These are phyloP conservation scores for Oasisia sp. DNA, from an alignment of 2,888 invertebrate genomes.

Conservation along the genomic window DNA sequence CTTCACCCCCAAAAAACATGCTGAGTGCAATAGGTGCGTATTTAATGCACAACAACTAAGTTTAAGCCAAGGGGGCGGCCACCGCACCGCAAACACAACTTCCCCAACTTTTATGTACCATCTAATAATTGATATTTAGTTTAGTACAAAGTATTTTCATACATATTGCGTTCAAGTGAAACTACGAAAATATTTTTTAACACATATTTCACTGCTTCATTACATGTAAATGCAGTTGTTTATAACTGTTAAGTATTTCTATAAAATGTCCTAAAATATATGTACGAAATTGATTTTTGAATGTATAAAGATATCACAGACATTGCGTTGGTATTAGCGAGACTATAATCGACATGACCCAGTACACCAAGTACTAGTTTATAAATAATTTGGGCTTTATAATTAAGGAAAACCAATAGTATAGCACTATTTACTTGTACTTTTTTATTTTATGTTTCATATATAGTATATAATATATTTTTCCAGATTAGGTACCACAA, in stretches of 20 bases:
- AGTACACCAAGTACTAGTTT: too few relatives aligned
- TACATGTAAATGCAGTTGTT: not conserved
- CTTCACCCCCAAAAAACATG: conserved; percentile 73
- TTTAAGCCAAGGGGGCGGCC: not conserved
- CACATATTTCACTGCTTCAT: not conserved
- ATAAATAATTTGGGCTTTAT: too few relatives aligned
- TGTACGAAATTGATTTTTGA: not conserved
- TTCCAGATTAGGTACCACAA: too few relatives aligned
- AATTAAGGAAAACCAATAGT: too few relatives aligned
- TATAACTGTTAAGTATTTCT: not conserved
- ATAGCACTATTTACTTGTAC: too few relatives aligned
- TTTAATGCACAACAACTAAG: not conserved
- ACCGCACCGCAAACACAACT: not conserved
- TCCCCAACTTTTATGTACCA: not conserved
- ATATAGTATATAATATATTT: too few relatives aligned
- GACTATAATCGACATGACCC: not conserved
- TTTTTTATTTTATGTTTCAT: too few relatives aligned
- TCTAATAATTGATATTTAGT: not conserved
- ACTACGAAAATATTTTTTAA: not conserved
- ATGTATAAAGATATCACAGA: not conserved
- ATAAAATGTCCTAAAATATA: not conserved
- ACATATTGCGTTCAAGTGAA: not conserved
- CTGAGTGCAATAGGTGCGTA: not conserved
- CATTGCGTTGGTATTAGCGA: not conserved
- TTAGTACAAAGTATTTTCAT: not conserved